Base-by-base conservation (phyloP, 2,888 invertebrate species). In the Thysanoteuthis rhombus region DNA sequence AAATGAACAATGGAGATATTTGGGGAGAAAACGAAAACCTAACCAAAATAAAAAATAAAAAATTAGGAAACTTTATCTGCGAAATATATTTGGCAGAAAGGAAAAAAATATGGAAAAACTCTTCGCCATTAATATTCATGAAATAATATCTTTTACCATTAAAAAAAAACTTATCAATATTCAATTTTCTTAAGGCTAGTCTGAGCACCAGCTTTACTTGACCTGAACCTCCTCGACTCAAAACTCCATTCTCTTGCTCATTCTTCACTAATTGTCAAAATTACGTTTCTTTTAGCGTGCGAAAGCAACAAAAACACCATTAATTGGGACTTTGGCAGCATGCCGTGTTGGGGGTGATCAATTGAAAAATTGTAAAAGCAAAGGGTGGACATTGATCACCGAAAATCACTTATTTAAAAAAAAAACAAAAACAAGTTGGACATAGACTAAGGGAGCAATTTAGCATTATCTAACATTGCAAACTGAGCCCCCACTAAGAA, bases 101-200 rank as follows among this genome's bases (percentile, higher is more conserved):
- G n/a, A n/a, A n/a, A n/a, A 36, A 75, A 75, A 10, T 12, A 12
- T 12, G n/a, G 36, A 36, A 75, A n/a, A n/a, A n/a, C n/a, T 36
- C 16, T 75, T 75, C 16, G 3, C 10, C 75, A 75, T 75, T 75
- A 75, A 75, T 75, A 75, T 75, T 75, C n/a, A 75, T 75, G 75
- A 75, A 75, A 75, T n/a, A 75, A 75, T 75, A 75, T 75, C 75
- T 75, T 19, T 75, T 75, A 75, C 75, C 75, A 75, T 75, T 75
- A n/a, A 75, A 75, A n/a, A 75, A 75, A 75, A 75, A 75, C 75
- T 75, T 75, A 75, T 75, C 36, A 75, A 75, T 75, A 75, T 75
- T 75, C 75, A 75, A 75, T 75, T 75, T 75, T 75, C 75, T 75
- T n/a, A 75, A 75, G 75, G 75, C 75, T 75, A n/a, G 75, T 75